A percentile compares a stretch with the other conserved stretches of the same genome.
Conservation (phyloP, 1,140 invertebrate genomes). For the Cheumatopsyche charites region DNA sequence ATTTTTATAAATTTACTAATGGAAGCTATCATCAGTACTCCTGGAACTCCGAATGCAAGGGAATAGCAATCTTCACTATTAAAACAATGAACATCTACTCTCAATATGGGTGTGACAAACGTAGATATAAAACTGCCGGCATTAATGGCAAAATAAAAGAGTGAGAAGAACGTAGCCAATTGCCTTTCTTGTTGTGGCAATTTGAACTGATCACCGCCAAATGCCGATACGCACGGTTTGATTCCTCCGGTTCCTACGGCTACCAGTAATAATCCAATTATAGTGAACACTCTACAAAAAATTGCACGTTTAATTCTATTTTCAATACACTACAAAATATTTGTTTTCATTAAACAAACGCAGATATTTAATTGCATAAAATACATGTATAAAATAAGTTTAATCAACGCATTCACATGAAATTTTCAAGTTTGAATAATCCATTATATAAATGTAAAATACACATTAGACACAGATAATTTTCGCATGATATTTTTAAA, state of each 20-base stretch:
- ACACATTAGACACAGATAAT: neutral
- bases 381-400: too few species aligned
- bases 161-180: slow-evolving; percentile 85
- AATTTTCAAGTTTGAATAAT: too few species aligned
- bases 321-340: too few species aligned
- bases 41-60: slow-evolving; percentile 90
- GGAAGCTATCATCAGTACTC: slow-evolving; percentile 82
- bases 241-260: slow-evolving; percentile 94
- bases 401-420: too few species aligned
- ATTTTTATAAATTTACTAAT: too few species aligned
- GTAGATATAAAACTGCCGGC: slow-evolving; percentile 90
- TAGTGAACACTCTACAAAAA: slow-evolving; percentile 69
- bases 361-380: too few species aligned
- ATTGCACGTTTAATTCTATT: neutral
- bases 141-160: slow-evolving; percentile 95
- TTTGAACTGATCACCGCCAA: slow-evolving; percentile 95
- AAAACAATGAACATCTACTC: slow-evolving; percentile 83
- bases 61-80: slow-evolving; percentile 83
- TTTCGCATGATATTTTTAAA: neutral
- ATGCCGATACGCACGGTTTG: slow-evolving; percentile 96
- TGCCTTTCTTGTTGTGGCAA: slow-evolving; percentile 78
- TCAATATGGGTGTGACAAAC: slow-evolving; percentile 85
- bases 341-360: too few species aligned
- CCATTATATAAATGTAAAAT: neutral
- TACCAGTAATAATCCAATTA: slow-evolving; percentile 82